A percentile compares a stretch with the other conserved stretches of the same genome.
Evolutionary conservation across 2,113 vertebrate genomes (phyloP).

Genomic region (Cyprinus carpio): DNA sequence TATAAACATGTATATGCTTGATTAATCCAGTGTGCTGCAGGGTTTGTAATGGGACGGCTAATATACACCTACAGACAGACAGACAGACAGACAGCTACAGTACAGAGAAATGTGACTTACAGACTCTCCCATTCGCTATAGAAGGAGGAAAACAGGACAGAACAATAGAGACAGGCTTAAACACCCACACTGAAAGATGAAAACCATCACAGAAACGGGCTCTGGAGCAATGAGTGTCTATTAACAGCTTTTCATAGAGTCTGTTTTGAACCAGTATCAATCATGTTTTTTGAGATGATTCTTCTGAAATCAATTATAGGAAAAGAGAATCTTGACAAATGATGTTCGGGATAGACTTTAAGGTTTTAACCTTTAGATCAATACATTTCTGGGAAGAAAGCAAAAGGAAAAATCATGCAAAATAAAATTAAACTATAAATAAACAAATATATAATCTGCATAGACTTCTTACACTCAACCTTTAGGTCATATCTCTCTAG

Average conservation of each 20-base stretch:
- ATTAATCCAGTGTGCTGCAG: conserved; percentile 15
- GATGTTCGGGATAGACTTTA: too few species aligned
- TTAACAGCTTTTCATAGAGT: too few species aligned
- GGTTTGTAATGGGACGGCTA: neutral
- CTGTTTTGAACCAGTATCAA: too few species aligned
- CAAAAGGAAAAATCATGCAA: too few species aligned
- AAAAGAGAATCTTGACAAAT: too few species aligned
- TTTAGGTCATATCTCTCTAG: too few species aligned
- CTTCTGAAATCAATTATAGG: neutral
- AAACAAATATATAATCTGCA: too few species aligned
- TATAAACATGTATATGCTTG: neutral
- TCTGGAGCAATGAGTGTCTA: too few species aligned
- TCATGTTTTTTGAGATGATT: neutral
- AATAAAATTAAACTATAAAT: too few species aligned
- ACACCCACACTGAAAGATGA: conserved; percentile 58
- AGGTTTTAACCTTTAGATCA: too few species aligned
- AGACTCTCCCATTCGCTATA: conserved; percentile 94
- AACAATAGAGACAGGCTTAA: conserved; percentile 78
- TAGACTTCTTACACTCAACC: too few species aligned
- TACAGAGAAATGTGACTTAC: conserved; percentile 85
- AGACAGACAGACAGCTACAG: conserved; percentile 51
- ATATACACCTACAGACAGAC: neutral
- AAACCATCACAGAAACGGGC: neutral
- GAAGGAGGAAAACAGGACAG: conserved; percentile 76
- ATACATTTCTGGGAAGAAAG: too few species aligned